Percentiles rank a stretch among this genome's conserved stretches.
phyloP scores from a whole-genome alignment of 2,113 vertebrate genomes.

The Seriola aureovittata region DNA sequence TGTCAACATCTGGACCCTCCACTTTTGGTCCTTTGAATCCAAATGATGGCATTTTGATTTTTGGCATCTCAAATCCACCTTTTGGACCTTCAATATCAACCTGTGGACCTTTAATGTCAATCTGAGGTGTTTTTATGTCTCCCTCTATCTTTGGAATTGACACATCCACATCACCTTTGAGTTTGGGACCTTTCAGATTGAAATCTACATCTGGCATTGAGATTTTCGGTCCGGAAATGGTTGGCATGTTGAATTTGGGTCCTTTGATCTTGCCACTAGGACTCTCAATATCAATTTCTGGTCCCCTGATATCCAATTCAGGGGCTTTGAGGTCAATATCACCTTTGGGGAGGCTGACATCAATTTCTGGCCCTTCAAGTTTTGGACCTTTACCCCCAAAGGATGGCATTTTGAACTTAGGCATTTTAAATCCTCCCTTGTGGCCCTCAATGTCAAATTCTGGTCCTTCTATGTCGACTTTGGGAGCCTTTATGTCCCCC shows the following conservation, averaged over 20 bases:
- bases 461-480: not conserved
- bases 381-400: conserved; percentile 8
- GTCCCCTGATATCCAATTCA: not conserved
- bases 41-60: conserved; percentile 77
- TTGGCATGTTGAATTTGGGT: not conserved
- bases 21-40: conserved; percentile 73
- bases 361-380: not conserved
- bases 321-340: not conserved
- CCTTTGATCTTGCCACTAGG: not conserved
- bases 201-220: not conserved
- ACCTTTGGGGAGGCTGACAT: conserved; percentile 8
- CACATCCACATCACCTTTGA: conserved; percentile 12
- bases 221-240: not conserved
- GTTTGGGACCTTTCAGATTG: not conserved
- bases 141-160: conserved; percentile 31
- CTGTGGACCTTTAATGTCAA: not conserved
- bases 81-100: not conserved
- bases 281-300: conserved; percentile 19
- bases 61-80: conserved; percentile 52
- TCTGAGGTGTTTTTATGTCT: not conserved
- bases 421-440: not conserved
- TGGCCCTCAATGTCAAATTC: not conserved
- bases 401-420: conserved; percentile 16
- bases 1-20: conserved; percentile 6
- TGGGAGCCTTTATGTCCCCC: conserved; percentile 30